phyloP scores from a whole-genome alignment of 2,888 invertebrate genomes.

The Omphaloscelis lunosa region DNA sequence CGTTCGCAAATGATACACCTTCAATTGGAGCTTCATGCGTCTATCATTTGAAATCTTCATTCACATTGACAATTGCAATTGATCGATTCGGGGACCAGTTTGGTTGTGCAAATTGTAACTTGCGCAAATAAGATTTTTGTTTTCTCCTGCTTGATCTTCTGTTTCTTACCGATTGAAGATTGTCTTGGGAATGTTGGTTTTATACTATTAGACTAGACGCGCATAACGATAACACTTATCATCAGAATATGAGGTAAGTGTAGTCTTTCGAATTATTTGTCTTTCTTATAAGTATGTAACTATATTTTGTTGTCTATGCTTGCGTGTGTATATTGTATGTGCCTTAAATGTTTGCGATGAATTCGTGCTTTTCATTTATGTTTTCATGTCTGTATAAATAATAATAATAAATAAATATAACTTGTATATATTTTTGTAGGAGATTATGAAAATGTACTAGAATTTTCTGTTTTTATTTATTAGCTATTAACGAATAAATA shows the following conservation, averaged over 20 bases:
- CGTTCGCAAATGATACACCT: too few relatives aligned
- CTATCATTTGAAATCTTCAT: too few relatives aligned
- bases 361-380: conserved; percentile 41
- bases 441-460: background rate
- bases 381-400: background rate
- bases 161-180: background rate
- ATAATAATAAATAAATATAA: too few relatives aligned
- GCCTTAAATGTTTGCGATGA: conserved; percentile 50
- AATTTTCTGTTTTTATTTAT: background rate
- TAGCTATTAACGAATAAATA: background rate
- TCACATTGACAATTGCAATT: too few relatives aligned
- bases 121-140: background rate
- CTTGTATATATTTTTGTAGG: background rate
- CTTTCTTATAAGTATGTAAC: background rate
- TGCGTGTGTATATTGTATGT: conserved; percentile 31
- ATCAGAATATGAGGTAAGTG: background rate
- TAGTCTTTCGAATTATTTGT: background rate
- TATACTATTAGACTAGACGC: background rate
- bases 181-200: background rate
- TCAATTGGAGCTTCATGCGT: too few relatives aligned
- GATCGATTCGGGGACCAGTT: too few relatives aligned
- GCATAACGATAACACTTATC: background rate
- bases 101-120: too few relatives aligned
- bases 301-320: conserved; percentile 1
- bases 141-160: background rate